Percentiles rank a stretch among this genome's conserved stretches.
Evolutionary conservation across 2,888 invertebrate genomes (phyloP).

Genomic region (Tiphia femorata): DNA sequence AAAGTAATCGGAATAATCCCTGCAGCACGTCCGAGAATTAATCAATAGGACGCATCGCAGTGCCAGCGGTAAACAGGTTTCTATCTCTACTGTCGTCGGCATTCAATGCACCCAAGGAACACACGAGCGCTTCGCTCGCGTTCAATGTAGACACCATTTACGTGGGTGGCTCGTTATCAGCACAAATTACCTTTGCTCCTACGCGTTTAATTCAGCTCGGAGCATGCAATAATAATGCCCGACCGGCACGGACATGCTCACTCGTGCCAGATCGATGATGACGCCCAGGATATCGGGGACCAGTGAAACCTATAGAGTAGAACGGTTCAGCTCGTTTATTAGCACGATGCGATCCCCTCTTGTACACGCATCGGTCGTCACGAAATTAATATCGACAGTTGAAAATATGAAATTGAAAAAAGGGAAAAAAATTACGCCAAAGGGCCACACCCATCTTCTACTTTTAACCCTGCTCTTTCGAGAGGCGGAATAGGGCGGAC

Average conservation of each 20-base stretch:
- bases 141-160: constrained; percentile 26
- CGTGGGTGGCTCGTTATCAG: constrained; percentile 54
- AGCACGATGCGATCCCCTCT: too few relatives aligned
- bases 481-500: background rate
- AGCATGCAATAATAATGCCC: constrained; percentile 48
- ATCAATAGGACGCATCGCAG: constrained; percentile 17
- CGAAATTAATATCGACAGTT: too few relatives aligned
- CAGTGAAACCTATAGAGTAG: too few relatives aligned
- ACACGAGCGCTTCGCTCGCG: constrained; percentile 24
- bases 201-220: constrained; percentile 52
- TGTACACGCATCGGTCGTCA: too few relatives aligned
- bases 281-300: too few relatives aligned
- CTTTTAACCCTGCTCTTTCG: too few relatives aligned
- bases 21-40: constrained; percentile 19
- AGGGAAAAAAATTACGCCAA: too few relatives aligned
- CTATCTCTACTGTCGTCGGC: constrained; percentile 19
- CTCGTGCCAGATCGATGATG: constrained; percentile 40
- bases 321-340: too few relatives aligned
- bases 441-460: too few relatives aligned
- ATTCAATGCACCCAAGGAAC: constrained; percentile 28
- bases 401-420: too few relatives aligned
- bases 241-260: too few relatives aligned
- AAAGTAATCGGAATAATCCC: constrained; percentile 30
- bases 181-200: constrained; percentile 48
- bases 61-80: constrained; percentile 15